Base-by-base conservation (phyloP, 2,888 invertebrate species). In the Philereme transversata region DNA sequence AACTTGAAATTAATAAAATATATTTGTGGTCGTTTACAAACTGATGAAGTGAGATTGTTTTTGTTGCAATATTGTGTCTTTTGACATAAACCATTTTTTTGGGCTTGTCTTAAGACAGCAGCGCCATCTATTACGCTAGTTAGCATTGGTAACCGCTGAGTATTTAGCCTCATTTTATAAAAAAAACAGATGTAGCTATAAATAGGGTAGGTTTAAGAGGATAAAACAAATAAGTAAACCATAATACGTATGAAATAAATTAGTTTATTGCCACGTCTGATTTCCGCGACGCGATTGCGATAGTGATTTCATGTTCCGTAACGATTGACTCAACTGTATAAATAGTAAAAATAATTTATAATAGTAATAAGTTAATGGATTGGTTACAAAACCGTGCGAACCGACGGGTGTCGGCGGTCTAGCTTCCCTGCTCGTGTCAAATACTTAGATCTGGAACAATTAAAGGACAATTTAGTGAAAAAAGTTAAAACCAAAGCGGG, bases 311-410 rank as follows among this genome's bases (percentile, higher is more conserved):
- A 78, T 86, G 85, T 87, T 84, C 83, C 86, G 84, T 87, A 86
- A 87, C 86, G 81, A 84, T 77, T 81, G 83, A 81, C 83, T 86
- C 84, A 87, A 87, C 87, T 86, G 88, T 91, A 89, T 88, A 92
- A 90, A 91, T 90, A 92, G 88, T 91, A 91, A 92, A 92, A 92
- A 91, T 92, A 92, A 90, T 90, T 91, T 91, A 90, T 88, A 87
- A 82, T 87, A 87, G 83, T 82, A 84, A 87, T 90, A 90, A 90
- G 88, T 90, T 90, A 90, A 90, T 90, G 91, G 89, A 84, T 86
- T 87, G 86, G 87, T 89, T 88, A 88, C 86, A 87, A 84, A 86
- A 88, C 87, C 81, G 84, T 84, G 76, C 86, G 77, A 76, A 74
- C 86, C 84, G 84, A 78, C 80, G 75, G 77, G 74, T 54, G 79